Conservation (phyloP, 1,140 invertebrate species). For the Heliconius eleuchia region DNA sequence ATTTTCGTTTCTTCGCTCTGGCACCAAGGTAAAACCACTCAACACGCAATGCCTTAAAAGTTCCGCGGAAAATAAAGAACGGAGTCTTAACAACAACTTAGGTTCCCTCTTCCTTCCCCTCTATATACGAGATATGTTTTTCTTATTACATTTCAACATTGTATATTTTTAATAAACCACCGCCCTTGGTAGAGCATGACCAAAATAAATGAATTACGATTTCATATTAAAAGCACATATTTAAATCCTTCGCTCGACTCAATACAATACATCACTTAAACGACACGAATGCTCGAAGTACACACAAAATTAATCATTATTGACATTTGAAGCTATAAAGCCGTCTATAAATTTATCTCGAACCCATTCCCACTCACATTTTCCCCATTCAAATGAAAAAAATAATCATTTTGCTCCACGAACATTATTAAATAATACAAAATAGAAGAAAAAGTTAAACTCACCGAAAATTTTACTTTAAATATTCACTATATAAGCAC, state of each 20-base stretch:
- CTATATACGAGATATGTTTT: too few relatives aligned
- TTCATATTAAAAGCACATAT: neutral
- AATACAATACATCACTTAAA: slow-evolving; percentile 17
- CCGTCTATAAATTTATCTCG: slow-evolving; percentile 27
- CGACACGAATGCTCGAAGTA: slow-evolving; percentile 19
- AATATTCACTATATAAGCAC: neutral
- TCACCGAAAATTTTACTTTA: neutral
- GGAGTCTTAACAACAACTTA: too few relatives aligned
- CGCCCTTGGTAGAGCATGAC: neutral
- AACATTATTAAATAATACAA: neutral
- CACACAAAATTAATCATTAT: slow-evolving; percentile 31
- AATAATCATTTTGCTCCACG: neutral
- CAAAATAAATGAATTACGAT: neutral
- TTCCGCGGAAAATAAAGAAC: too few relatives aligned
- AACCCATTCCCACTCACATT: slow-evolving; percentile 22
- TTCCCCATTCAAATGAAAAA: neutral
- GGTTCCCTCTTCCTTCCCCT: too few relatives aligned
- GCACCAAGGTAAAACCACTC: too few relatives aligned
- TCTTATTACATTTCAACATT: too few relatives aligned
- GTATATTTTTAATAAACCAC: neutral
- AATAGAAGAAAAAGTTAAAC: neutral
- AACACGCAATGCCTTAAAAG: too few relatives aligned
- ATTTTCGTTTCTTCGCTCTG: too few relatives aligned
- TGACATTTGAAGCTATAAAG: slow-evolving; percentile 31
- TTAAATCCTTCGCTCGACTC: neutral